Percentiles rank a stretch among this genome's conserved stretches.
Evolutionary conservation across 2,888 invertebrate species (phyloP).

Genomic region (Magallana nippona): DNA sequence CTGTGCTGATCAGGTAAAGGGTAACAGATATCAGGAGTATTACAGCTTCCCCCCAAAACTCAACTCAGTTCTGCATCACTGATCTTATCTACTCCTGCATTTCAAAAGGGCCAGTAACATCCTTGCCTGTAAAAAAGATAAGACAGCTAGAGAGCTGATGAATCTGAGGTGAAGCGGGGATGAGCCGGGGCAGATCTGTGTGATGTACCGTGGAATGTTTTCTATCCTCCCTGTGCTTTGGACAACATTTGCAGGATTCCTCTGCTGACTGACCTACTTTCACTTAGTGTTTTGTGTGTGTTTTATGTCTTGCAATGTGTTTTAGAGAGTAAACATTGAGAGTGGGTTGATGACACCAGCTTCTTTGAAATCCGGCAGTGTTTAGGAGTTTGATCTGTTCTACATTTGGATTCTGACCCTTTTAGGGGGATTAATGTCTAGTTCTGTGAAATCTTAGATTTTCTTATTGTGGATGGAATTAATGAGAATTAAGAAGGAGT

Average conservation of each 20-base stretch:
- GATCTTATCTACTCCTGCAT: constrained; percentile 26
- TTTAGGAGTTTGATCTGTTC: not conserved
- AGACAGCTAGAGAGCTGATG: constrained; percentile 23
- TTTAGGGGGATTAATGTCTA: not conserved
- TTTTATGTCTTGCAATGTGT: not conserved
- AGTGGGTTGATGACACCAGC: not conserved
- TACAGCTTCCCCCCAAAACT: constrained; percentile 15
- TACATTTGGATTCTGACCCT: not conserved
- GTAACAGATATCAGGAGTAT: not conserved
- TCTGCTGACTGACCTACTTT: not conserved
- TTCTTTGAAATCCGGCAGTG: not conserved
- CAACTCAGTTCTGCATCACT: not conserved
- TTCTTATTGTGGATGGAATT: not conserved
- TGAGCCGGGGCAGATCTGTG: not conserved
- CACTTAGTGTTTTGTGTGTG: not conserved
- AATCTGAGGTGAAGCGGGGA: constrained; percentile 14
- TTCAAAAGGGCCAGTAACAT: constrained; percentile 27
- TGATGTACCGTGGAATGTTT: not conserved
- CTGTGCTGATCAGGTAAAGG: not conserved
- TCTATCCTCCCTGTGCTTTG: not conserved
- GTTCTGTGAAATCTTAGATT: not conserved
- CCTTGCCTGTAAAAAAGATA: constrained; percentile 29
- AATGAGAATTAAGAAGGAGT: not conserved
- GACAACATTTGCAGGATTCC: constrained; percentile 30
- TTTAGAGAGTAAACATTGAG: not conserved